Evolutionary conservation across 2,888 invertebrate species (phyloP), one percentile per base, ranked within the genome.

Genomic region (Brachylomia viminalis): DNA sequence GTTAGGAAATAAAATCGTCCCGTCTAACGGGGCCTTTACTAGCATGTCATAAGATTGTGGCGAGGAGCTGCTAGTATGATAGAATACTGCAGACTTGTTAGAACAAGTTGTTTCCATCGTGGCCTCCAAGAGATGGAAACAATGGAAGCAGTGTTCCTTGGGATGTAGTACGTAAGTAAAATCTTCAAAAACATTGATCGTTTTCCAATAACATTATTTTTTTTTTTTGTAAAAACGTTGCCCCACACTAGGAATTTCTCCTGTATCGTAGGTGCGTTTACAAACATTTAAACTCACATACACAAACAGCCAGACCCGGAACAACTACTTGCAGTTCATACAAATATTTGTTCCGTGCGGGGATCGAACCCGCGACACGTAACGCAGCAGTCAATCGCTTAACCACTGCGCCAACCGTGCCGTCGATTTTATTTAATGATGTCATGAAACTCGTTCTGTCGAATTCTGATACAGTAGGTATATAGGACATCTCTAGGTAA

Each of bases 21-120:
- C 47, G 66, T 62, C 61, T 58, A 49, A 42, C 52, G 56, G 33
- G 30, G 42, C 61, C 61, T 47, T 79, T 54, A 75, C 68, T 75
- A 77, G 52, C 79, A 75, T 76, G 76, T 68, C 52, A 65, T 30
- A 65, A 59, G n/a, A 64, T 30, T 45, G 56, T 20, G 38, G 33
- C 27, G 49, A 42, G 65, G 59, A n/a, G 65, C 45, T 76, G 33
- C 27, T 54, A 7, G 23, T 30, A 23, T 56, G 66, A 66, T 49
- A 58, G n/a, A 20, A 54, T 6, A 56, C 20, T 38, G 56, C 15
- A 15, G 30, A 58, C 75, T 49, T 69, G 38, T 49, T 38, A n/a
- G 0, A 38, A 33, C 23, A 30, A 68, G 54, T 23, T 27, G 13
- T 23, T 47, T 13, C 45, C 10, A 17, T 77, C 11, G 7, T n/a